Evolutionary conservation across 2,888 invertebrate species (phyloP), one percentile per base, ranked within the genome.

Genomic region (Cerceris rybyensis): DNA sequence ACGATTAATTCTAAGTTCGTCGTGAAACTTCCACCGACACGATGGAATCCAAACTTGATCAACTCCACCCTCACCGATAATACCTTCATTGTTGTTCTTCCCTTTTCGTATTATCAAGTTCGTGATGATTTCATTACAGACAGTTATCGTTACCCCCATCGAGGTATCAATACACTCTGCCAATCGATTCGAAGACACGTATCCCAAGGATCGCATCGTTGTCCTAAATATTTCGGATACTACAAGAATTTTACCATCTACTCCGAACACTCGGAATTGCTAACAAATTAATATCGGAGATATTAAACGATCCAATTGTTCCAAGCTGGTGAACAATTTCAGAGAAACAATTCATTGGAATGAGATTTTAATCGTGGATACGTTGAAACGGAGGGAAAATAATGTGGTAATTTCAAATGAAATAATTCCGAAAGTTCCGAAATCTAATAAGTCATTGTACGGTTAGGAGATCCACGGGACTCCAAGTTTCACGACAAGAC

Each of bases 401-500:
- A 41, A 14, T 13, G 11, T 28, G 42, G 42, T 28, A 28, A 28
- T 28, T 28, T 28, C 28, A n/a, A 41, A 41, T 42, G 41, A 59
- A 16, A 41, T 28, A 39, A 16, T 58, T 59, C 16, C 17, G 43
- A 68, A 58, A 78, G 55, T 80, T 73, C 67, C 42, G 70, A 67
- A 70, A 49, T 13, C 50, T 63, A 63, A 28, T 50, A 50, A 63
- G 63, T 63, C 70, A 28, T 28, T 28, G 60, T 46, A 8, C 16
- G 65, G 43, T 58, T 50, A 6, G 7, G 17, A 17, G 66, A 63
- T 50, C 55, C 63, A 68, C 64, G 74, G 14, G 64, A 13, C 28
- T 28, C 28, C 28, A 80, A 84, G 73, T 85, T 78, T 75, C 71
- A 13, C 59, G 70, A 75, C 67, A 59, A 68, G 82, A 78, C 70